Evolutionary conservation across 2,888 invertebrate genomes (phyloP).

Genomic region (Pimpla rufipes): DNA sequence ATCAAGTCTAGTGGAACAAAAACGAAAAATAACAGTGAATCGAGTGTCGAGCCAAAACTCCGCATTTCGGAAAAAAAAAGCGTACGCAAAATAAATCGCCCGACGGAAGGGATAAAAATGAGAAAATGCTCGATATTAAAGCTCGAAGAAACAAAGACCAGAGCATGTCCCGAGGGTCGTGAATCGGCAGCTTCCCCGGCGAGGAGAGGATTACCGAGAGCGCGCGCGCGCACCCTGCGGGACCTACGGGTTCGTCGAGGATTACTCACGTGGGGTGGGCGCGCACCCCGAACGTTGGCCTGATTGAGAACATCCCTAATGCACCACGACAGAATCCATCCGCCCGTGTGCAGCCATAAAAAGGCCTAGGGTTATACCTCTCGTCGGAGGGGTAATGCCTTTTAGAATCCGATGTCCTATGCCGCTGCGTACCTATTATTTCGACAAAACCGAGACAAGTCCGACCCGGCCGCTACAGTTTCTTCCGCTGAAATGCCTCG

Average conservation of each 20-base stretch:
- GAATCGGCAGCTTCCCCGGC: slow-evolving; percentile 75
- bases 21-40: not conserved
- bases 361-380: slow-evolving; percentile 73
- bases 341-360: slow-evolving; percentile 84
- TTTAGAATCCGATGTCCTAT: slow-evolving; percentile 67
- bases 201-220: slow-evolving; percentile 81
- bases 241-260: slow-evolving; percentile 77
- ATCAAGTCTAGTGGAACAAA: not conserved
- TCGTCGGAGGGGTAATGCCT: slow-evolving; percentile 78
- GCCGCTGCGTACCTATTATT: slow-evolving; percentile 46
- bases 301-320: slow-evolving; percentile 88
- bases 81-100: not conserved
- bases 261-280: slow-evolving; percentile 83
- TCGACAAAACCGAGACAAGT: slow-evolving; percentile 51
- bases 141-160: slow-evolving; percentile 80
- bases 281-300: slow-evolving; percentile 80
- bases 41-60: not conserved
- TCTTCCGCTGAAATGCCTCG: slow-evolving; percentile 73
- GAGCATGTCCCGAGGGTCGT: slow-evolving; percentile 66
- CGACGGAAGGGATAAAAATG: slow-evolving; percentile 9
- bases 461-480: slow-evolving; percentile 80
- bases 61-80: not conserved
- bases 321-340: slow-evolving; percentile 86
- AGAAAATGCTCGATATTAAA: slow-evolving; percentile 74
- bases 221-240: slow-evolving; percentile 70